A percentile compares a stretch with the other conserved stretches of the same genome.
Conservation (phyloP, 2,888 invertebrate genomes). For the Drosophila sordidula region DNA sequence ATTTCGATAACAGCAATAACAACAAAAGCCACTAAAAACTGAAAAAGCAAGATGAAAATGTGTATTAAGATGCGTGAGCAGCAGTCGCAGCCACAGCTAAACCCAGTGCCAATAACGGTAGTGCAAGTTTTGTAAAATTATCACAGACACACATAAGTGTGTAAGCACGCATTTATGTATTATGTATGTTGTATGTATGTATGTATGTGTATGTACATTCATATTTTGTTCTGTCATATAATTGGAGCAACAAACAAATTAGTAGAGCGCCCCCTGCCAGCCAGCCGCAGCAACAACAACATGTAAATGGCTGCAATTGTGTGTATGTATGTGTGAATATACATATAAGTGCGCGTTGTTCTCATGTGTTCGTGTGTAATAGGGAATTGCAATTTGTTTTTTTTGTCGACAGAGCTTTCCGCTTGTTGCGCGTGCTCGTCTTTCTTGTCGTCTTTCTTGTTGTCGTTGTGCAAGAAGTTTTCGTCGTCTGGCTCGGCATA, state of each 20-base stretch:
- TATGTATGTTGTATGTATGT: constrained; percentile 7
- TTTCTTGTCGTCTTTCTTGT: constrained; percentile 33
- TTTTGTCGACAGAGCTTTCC: constrained; percentile 69
- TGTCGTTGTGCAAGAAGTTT: constrained; percentile 56
- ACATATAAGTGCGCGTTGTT: constrained; percentile 44
- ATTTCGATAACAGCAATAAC: constrained; percentile 33
- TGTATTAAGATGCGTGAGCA: constrained; percentile 33
- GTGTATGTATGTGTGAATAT: constrained; percentile 7
- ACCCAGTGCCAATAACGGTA: constrained; percentile 28
- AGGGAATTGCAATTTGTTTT: constrained; percentile 78
- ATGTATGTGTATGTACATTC: background rate
- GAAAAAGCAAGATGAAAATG: constrained; percentile 30
- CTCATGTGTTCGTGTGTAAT: constrained; percentile 49
- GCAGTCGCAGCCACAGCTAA: constrained; percentile 5
- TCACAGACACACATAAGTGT: constrained; percentile 27
- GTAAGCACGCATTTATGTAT: constrained; percentile 20
- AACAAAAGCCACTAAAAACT: constrained; percentile 33
- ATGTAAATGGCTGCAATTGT: constrained; percentile 26
- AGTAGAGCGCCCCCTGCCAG: constrained; percentile 53
- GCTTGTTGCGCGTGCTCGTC: constrained; percentile 74
- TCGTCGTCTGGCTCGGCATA: constrained; percentile 49
- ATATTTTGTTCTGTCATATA: constrained; percentile 69
- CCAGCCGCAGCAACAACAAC: constrained; percentile 30
- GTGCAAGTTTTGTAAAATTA: constrained; percentile 48
- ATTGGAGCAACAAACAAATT: constrained; percentile 70